phyloP scores from a whole-genome alignment of 2,888 invertebrate genomes.

The Hypercompe scribonia region DNA sequence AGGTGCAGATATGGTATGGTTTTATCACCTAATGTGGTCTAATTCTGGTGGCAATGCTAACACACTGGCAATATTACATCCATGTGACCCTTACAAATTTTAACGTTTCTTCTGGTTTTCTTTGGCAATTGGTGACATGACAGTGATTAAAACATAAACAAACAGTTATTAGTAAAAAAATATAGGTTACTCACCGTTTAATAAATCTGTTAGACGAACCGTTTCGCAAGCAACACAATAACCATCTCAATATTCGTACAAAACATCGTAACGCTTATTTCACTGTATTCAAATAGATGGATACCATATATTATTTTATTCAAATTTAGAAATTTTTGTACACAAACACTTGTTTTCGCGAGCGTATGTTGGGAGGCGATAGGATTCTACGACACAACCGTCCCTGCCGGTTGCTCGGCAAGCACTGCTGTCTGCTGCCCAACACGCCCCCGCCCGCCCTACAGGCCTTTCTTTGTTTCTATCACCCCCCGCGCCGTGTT shows the following conservation, averaged over 20 bases:
- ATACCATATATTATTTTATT: conserved; percentile 25
- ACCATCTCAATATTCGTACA: conserved; percentile 47
- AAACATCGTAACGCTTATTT: conserved; percentile 59
- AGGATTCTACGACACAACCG: conserved; percentile 53
- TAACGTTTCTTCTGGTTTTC: neutral
- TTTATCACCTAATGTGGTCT: neutral
- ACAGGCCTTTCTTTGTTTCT: conserved; percentile 83
- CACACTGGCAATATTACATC: neutral
- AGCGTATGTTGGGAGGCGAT: conserved; percentile 44
- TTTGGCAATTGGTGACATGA: neutral
- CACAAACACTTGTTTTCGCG: conserved; percentile 64
- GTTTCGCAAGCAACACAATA: conserved; percentile 46
- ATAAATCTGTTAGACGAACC: conserved; percentile 49
- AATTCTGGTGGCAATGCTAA: neutral
- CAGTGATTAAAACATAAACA: neutral
- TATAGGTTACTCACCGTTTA: conserved; percentile 57
- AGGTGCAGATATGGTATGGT: neutral
- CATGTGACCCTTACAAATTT: neutral
- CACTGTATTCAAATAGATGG: conserved; percentile 36
- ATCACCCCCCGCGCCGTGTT: conserved; percentile 68
- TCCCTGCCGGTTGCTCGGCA: conserved; percentile 70
- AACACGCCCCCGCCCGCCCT: conserved; percentile 77
- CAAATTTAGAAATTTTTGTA: conserved; percentile 51
- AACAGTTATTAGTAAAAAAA: conserved; percentile 25
- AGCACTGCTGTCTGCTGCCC: conserved; percentile 71